A percentile compares a stretch with the other conserved stretches of the same genome.
Evolutionary conservation across 2,888 invertebrate species (phyloP).

Genomic region (Nysson spinosus): DNA sequence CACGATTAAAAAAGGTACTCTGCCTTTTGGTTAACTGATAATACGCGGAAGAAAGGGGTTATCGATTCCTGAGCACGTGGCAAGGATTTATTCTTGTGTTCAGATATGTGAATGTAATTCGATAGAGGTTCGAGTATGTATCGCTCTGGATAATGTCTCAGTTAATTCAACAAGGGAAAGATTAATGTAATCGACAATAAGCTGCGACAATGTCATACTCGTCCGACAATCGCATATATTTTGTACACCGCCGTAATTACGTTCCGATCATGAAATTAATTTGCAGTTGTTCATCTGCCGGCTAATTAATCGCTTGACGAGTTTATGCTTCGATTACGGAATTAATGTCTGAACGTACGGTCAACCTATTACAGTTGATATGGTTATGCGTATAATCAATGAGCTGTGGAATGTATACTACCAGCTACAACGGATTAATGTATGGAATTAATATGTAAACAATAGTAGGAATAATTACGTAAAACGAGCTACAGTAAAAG

Average conservation of each 20-base stretch:
- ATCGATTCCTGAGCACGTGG: too few relatives aligned
- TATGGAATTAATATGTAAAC: slow-evolving; percentile 26
- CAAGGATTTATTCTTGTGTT: too few relatives aligned
- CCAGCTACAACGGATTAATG: slow-evolving; percentile 21
- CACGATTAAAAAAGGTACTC: slow-evolving; percentile 43
- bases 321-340: slow-evolving; percentile 48
- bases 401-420: slow-evolving; percentile 16
- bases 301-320: slow-evolving; percentile 48
- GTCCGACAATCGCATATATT: not conserved
- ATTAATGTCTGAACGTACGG: slow-evolving; percentile 46
- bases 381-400: slow-evolving; percentile 35
- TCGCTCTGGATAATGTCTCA: too few relatives aligned
- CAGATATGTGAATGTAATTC: too few relatives aligned
- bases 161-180: not conserved
- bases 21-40: slow-evolving; percentile 15
- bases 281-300: slow-evolving; percentile 44
- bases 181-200: not conserved
- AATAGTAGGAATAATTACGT: not conserved
- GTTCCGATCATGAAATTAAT: slow-evolving; percentile 27
- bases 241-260: slow-evolving; percentile 31
- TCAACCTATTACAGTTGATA: slow-evolving; percentile 39
- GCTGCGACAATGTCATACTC: not conserved
- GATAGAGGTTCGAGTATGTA: too few relatives aligned
- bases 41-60: slow-evolving; percentile 29
- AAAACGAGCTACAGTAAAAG: too few relatives aligned